Evolutionary conservation across 2,888 invertebrate species (phyloP), one percentile per base, ranked within the genome.

Genomic region (Synanthedon myopaeformis): DNA sequence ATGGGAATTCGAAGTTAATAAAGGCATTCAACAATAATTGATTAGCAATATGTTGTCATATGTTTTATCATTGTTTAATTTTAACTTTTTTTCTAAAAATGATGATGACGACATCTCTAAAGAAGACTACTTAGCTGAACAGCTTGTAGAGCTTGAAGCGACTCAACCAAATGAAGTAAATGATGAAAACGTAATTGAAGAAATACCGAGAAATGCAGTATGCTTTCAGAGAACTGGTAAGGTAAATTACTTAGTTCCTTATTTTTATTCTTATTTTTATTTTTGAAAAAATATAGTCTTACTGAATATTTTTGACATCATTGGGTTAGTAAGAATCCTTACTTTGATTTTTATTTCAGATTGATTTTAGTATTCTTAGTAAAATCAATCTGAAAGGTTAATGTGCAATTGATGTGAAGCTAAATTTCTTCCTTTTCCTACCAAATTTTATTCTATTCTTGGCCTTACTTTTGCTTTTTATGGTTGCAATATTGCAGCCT

Each of bases 1-100:
- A 69, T 95, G 95, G 95, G 92, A 92, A 76, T 94, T 92, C 82
- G 91, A 93, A 48, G 89, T 91, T 63, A 93, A 94, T 59, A 92
- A 91, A 75, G 91, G 89, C 55, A 89, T 91, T 71, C 89, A 90
- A 19, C 91, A 91, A 67, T 84, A 78, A 67, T 19, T 52, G 42
- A 59, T 56, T 56, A 52, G 12, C 54, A 79, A 59, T 58, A 90
- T 90, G 90, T 60, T 88, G 55, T 83, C 88, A 0, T 76, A 83
- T 54, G 55, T 89, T 13, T 69, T 70, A 56, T 78, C 80, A 54
- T 63, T 88, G 56, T 76, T 79, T 58, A 74, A 73, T 58, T 79
- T 79, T 53, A 64, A 87, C 12, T 78, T 82, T 61, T 60, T 64
- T 55, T 61, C 63, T 48, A 60, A 64, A 53, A 41, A 53, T 48